Evolutionary conservation across 2,113 vertebrate genomes (phyloP).

Genomic region (Dasyornis broadbenti): DNA sequence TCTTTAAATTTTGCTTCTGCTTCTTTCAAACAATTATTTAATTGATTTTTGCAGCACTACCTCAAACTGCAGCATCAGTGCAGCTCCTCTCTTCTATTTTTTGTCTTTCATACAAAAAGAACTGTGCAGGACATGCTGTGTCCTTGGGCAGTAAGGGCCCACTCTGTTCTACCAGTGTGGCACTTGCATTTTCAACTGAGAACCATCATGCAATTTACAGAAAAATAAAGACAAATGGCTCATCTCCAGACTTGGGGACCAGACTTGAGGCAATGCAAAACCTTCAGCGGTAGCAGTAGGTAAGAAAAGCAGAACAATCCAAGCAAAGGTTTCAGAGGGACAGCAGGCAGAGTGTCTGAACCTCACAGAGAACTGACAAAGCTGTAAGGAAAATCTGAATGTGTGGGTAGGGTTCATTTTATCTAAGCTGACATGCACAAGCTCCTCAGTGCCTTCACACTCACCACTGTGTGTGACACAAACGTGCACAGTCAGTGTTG

Average conservation of each 20-base stretch:
- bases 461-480: background rate
- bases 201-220: background rate
- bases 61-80: background rate
- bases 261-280: background rate
- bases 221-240: background rate
- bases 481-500: fast-evolving
- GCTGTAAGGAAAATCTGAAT: background rate
- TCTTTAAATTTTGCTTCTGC: background rate
- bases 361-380: background rate
- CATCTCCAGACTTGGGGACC: background rate
- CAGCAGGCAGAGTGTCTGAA: background rate
- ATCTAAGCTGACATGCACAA: no score
- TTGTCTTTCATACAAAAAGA: background rate
- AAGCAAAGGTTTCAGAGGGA: background rate
- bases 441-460: background rate
- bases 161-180: background rate
- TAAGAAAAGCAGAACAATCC: background rate
- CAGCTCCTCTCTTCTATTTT: background rate
- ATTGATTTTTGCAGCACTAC: background rate
- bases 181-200: background rate
- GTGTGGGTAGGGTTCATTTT: background rate
- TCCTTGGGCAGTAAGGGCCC: background rate
- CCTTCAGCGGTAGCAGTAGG: background rate
- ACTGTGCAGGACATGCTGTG: background rate
- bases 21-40: background rate